Conservation (phyloP, 2,797 vertebrate genomes). For the Protosalanx chinensis region DNA sequence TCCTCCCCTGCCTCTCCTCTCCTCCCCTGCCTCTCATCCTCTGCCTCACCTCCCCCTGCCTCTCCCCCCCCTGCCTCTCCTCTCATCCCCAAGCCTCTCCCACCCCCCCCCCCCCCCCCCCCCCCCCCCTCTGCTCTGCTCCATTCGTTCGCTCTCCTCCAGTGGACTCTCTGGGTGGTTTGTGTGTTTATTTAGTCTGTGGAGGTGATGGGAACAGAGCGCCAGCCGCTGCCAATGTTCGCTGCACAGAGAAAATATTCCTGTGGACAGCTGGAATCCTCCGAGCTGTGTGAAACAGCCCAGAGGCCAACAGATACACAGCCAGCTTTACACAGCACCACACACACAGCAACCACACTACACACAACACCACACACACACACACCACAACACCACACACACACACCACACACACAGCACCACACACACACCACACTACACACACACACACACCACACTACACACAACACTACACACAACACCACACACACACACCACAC, state of each 20-base stretch:
- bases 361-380: constrained; percentile 11
- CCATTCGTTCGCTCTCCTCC: constrained; percentile 21
- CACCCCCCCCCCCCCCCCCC: too few species aligned
- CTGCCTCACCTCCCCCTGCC: constrained; percentile 6
- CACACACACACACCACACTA: too few species aligned
- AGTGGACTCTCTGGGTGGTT: constrained; percentile 66
- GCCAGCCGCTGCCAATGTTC: constrained; percentile 65
- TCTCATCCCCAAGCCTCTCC: not conserved
- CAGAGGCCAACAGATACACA: constrained; percentile 69
- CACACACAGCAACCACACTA: constrained; percentile 43
- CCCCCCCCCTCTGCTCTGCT: not conserved
- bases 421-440: too few species aligned
- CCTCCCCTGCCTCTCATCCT: constrained; percentile 42
- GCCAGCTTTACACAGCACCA: constrained; percentile 47
- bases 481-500: not conserved
- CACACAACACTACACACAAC: too few species aligned
- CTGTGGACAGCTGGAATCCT: constrained; percentile 66
- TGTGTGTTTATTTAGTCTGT: constrained; percentile 75
- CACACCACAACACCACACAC: too few species aligned
- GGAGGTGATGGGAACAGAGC: constrained; percentile 67
- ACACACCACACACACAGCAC: too few species aligned
- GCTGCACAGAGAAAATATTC: constrained; percentile 74
- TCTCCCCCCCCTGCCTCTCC: too few species aligned
- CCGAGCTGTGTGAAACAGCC: constrained; percentile 51
- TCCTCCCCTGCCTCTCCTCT: constrained; percentile 23